These are phyloP conservation scores for Porphyrio hochstetteri DNA, from an alignment of 2,113 vertebrate species.

Conservation along the genomic window DNA sequence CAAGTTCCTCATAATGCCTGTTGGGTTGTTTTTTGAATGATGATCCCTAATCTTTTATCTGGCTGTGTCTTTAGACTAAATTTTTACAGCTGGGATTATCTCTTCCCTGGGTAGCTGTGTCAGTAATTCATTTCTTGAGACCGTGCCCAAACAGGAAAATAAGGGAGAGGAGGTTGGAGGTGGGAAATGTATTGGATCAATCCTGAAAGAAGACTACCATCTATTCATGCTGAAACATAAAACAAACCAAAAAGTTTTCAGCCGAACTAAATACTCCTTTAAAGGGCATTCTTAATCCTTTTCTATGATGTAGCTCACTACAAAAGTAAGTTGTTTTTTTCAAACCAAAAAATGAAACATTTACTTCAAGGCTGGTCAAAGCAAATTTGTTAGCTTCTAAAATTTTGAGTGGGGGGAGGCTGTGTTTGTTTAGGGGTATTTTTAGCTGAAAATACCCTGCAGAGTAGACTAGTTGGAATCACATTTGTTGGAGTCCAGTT, in stretches of 20 bases:
- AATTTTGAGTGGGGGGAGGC: no score
- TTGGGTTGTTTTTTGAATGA: conserved; percentile 8
- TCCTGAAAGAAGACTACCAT: background rate
- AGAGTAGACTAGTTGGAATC: background rate
- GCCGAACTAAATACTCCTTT: background rate
- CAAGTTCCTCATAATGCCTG: background rate
- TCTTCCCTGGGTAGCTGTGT: background rate
- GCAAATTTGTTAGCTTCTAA: background rate
- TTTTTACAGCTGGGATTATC: conserved; percentile 32
- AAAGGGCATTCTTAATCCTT: background rate
- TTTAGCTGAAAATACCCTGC: background rate
- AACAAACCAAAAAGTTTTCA: background rate
- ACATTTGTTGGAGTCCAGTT: background rate
- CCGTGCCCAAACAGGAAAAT: background rate
- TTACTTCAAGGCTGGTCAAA: background rate
- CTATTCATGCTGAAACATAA: background rate
- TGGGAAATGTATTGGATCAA: background rate
- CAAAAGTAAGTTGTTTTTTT: background rate
- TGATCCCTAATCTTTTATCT: conserved; percentile 45
- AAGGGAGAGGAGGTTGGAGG: background rate
- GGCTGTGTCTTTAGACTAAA: background rate
- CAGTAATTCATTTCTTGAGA: background rate
- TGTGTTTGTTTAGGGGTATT: background rate
- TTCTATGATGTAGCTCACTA: background rate
- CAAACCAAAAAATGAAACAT: background rate